phyloP scores from a whole-genome alignment of 2,888 invertebrate genomes.

The Drosophila niveifrons region DNA sequence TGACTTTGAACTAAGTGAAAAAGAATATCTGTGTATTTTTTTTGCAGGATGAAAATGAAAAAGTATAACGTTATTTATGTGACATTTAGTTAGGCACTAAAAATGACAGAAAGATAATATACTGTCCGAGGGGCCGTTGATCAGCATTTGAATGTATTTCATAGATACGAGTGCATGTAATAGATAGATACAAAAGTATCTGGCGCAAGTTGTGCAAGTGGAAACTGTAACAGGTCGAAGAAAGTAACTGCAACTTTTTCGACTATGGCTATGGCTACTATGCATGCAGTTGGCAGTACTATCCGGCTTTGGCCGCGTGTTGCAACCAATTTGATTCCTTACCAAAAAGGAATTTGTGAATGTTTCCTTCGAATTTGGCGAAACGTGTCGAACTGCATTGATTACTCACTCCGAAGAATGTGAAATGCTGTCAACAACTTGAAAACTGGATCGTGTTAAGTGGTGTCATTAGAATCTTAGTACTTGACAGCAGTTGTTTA shows the following conservation, averaged over 20 bases:
- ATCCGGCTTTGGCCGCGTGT: neutral
- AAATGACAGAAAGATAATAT: neutral
- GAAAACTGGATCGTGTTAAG: neutral
- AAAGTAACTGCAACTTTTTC: neutral
- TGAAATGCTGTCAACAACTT: neutral
- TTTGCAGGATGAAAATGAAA: no score
- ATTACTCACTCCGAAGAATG: neutral
- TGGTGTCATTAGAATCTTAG: neutral
- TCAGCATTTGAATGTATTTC: neutral
- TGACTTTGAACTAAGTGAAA: no score
- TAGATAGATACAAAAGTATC: neutral
- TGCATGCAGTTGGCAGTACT: neutral
- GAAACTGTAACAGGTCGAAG: conserved; percentile 2
- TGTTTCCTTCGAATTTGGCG: neutral
- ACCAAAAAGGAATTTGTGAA: neutral
- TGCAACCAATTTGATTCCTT: neutral
- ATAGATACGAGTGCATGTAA: no score
- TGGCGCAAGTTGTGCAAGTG: neutral
- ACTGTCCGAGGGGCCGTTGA: neutral
- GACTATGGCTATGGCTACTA: neutral
- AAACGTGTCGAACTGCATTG: neutral
- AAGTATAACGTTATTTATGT: neutral
- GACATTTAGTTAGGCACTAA: neutral
- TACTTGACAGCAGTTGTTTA: neutral
- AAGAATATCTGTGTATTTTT: no score